phyloP scores from a whole-genome alignment of 35 echinoderm and acorn worm species.

The Eucidaris tribuloides region DNA sequence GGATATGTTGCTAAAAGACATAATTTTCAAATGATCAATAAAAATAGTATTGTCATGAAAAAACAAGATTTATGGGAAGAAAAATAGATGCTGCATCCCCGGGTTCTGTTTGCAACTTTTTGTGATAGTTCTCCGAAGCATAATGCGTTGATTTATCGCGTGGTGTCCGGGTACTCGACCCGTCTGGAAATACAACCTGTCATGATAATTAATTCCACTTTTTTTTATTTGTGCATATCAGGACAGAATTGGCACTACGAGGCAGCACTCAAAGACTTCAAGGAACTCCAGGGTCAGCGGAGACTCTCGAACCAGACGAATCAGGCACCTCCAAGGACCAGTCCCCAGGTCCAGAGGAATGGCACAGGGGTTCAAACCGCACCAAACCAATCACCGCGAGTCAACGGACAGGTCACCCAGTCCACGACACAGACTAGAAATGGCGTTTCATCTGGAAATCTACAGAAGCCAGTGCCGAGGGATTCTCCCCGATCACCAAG shows the following conservation, averaged over 20 bases:
- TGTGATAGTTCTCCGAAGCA: no score
- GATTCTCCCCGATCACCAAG: slow-evolving; percentile 10
- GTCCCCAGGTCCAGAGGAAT: not conserved
- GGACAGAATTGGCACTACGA: slow-evolving; percentile 1
- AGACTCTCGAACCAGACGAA: not conserved
- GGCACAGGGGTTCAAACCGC: not conserved
- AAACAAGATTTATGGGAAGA: no score
- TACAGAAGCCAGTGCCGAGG: not conserved
- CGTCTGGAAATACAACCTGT: no score
- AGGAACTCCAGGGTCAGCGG: slow-evolving; percentile 2
- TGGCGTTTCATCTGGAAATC: not conserved
- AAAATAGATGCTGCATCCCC: no score
- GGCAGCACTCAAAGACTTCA: slow-evolving; percentile 7
- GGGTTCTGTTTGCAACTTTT: no score
- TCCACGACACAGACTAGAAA: not conserved
- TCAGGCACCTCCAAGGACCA: not conserved
- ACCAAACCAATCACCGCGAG: no score
- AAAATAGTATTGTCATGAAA: no score
- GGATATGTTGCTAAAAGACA: no score
- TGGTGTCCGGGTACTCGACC: no score
- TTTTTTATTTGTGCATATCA: not conserved
- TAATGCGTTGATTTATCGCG: no score
- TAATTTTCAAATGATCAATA: no score
- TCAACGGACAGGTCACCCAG: no score
- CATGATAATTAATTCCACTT: not conserved